Base-by-base conservation (phyloP, 2,888 invertebrate species). In the Melolontha melolontha region DNA sequence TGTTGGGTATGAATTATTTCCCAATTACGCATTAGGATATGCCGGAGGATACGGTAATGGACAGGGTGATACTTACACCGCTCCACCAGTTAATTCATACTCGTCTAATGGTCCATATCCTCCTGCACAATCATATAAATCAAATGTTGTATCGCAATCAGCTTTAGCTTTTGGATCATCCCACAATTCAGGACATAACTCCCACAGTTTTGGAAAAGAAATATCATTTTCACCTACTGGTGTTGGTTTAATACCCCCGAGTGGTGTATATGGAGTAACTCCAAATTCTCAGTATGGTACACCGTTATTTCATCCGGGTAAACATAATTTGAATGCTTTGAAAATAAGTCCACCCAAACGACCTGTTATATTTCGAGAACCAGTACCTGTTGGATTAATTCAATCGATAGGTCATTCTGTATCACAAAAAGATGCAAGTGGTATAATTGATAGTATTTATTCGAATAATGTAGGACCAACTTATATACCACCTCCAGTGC, bases 291-390 rank as follows among this genome's bases (percentile, higher is more conserved):
- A 81, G 66, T 83, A 84, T 73, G 84, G 84, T 39, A 81, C 83
- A n/a, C 81, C 83, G 5, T 68, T 82, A n/a, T 75, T 79, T 29
- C 70, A 73, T 40, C 62, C 70, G 17, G 39, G 64, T 7, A 69
- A 57, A 47, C 64, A 79, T 77, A 63, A 79, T 68, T 72, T 77
- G 27, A 79, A 79, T 71, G 73, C 75, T 71, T 79, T 85, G 0
- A 85, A 86, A 1, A 83, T 84, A 1, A 82, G 79, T 54, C 79
- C 80, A 0, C 88, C 89, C 0, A 85, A 85, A 76, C 86, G 86
- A 39, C 93, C 93, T 0, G 87, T 92, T 5, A 87, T 90, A 72
- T 92, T 92, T 80, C 86, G 92, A 51, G 90, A 92, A n/a, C 88
- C 91, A 0, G 90, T 93, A 0, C 92, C 92, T 0, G 85, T 87